Base-by-base conservation (phyloP, 2,888 invertebrate species). In the Pandemis corylana region DNA sequence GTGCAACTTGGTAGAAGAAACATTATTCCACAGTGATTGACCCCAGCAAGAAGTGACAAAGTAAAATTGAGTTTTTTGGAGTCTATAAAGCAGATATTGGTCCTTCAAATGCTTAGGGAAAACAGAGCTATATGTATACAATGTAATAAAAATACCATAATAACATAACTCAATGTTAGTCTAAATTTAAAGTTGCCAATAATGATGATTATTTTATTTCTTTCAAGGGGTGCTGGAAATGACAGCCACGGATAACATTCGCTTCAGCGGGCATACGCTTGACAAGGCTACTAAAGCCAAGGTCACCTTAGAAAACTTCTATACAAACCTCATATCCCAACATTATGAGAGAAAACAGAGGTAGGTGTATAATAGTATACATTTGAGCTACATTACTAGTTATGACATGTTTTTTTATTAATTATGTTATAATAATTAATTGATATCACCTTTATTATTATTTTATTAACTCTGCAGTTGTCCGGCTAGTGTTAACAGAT, bases 261-360 rank as follows among this genome's bases (percentile, higher is more conserved):
- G 98, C 95, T 98, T 99, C 95, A 98, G 98, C 95, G 98, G 98
- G 89, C 98, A 99, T 95, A 99, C 99, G 87, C 96, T 98, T 94
- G 99, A 99, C 95, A 99, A 99, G 95, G 99, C 99, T 84, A 99
- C 99, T 89, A 99, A 99, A 95, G 99, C 99, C 84, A 99, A 99
- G 95, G 97, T 99, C 89, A 99, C 99, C 77, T 95, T 99, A 89
- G 99, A 99, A 95, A 99, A 99, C 95, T 99, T 99, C 95, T 99
- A 99, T 94, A 98, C 98, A 92, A 99, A 99, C 95, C 96, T 99
- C 88, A 97, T 99, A 89, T 97, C 98, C 83, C 99, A 99, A 93
- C 98, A 99, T 94, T 97, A 98, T 86, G 99, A 99, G 95, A 96
- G 99, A 85, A 99, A 99, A 93, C 98, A 98, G 93, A 97, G 97